Base-by-base conservation (phyloP, 2,888 invertebrate genomes). In the Cylloceria caligata region DNA sequence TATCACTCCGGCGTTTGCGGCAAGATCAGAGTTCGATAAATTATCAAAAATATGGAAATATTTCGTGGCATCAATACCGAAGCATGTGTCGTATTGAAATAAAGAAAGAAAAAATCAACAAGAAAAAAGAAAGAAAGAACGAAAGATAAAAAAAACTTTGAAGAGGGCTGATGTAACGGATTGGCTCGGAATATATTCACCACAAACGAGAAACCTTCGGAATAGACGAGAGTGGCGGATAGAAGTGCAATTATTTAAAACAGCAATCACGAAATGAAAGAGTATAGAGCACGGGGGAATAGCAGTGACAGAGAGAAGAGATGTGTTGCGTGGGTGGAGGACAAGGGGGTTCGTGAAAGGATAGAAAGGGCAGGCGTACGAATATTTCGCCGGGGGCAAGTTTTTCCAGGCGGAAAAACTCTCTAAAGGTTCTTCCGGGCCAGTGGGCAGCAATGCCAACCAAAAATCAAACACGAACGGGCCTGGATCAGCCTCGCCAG, bases 231-330 rank as follows among this genome's bases (percentile, higher is more conserved):
- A 62, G 60, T 47, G 68, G 75, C 49, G 19, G 67, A 72, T 64
- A 85, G 86, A 87, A 85, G 88, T 84, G 90, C 88, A 90, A 90
- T 90, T 90, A 90, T 90, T 90, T 90, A 91, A 91, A 92, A 91
- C 86, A 91, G 88, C 91, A 91, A 92, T 92, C 91, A 90, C 86
- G 88, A 87, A 91, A 91, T 92, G 91, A 91, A 90, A 91, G 90
- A 88, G 90, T 81, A 86, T 87, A 86, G 86, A 64, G 45, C 42
- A 64, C 9, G 57, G 36, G 68, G 21, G 49, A 62, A 49, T 67
- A 57, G 55, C 71, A 80, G 45, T 64, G 74, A 34, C 49, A 19
- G 71, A 34, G 55, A 36, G 47, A 36, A 27, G 55, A 45, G 45
- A 55, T 9, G 30, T 21, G 65, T 3, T 47, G 62, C 49, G 60